A percentile compares a stretch with the other conserved stretches of the same genome.
phyloP scores from a whole-genome alignment of 2,797 vertebrate genomes.

The Labeo calbasu region DNA sequence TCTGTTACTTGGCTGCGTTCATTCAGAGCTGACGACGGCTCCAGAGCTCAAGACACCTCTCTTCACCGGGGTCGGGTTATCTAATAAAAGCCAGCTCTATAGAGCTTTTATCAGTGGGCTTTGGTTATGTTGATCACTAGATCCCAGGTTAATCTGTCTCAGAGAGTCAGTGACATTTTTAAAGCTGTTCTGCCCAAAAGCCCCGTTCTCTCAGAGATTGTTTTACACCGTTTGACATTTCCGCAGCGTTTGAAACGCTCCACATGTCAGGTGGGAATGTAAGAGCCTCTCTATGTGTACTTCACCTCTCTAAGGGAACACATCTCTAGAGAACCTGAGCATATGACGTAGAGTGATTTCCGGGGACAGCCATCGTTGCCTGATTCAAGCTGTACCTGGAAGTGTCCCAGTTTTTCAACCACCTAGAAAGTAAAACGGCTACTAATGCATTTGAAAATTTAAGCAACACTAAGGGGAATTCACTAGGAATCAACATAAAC shows the following conservation, averaged over 20 bases:
- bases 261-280: conserved; percentile 65
- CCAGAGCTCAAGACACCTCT: conserved; percentile 22
- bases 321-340: conserved; percentile 43
- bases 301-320: conserved; percentile 34
- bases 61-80: background rate
- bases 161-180: conserved; percentile 61
- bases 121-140: conserved; percentile 52
- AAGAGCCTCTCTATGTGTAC: conserved; percentile 67
- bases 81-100: conserved; percentile 54
- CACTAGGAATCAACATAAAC: background rate
- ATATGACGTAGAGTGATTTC: conserved; percentile 33
- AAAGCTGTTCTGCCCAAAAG: conserved; percentile 34
- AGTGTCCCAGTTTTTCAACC: background rate
- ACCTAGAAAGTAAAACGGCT: background rate
- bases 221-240: conserved; percentile 80
- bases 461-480: background rate
- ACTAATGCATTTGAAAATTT: background rate
- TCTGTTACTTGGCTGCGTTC: conserved; percentile 36
- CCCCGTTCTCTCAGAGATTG: conserved; percentile 59
- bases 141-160: conserved; percentile 59
- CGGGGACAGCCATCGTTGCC: background rate
- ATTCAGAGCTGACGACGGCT: conserved; percentile 18
- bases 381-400: background rate
- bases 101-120: conserved; percentile 46
- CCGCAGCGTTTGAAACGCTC: conserved; percentile 68